Evolutionary conservation across 2,113 vertebrate species (phyloP).

Genomic region (Podilymbus podiceps): DNA sequence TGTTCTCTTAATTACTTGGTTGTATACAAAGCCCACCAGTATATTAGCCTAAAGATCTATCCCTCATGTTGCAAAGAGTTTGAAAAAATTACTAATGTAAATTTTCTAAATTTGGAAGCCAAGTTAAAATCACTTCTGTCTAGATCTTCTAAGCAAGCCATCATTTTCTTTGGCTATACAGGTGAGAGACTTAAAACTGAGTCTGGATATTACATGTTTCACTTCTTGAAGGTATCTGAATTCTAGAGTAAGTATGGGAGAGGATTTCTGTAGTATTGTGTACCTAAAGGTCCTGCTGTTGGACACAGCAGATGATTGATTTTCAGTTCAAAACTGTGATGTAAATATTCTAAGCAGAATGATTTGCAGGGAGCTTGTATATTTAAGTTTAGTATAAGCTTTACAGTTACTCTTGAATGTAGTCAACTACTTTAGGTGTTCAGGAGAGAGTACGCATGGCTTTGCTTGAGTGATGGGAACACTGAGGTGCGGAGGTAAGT

Average conservation of each 20-base stretch:
- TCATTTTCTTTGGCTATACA: background rate
- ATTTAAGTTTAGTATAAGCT: background rate
- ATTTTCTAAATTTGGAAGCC: background rate
- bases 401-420: background rate
- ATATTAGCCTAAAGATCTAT: background rate
- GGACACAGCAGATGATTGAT: background rate
- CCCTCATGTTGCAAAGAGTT: background rate
- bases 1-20: background rate
- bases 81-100: background rate
- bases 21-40: background rate
- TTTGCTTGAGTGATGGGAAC: background rate
- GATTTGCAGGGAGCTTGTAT: background rate
- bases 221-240: background rate
- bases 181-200: background rate
- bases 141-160: background rate
- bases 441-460: accelerated
- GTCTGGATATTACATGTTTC: background rate
- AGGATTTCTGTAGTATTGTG: background rate
- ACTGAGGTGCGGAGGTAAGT: background rate
- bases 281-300: background rate
- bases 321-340: background rate
- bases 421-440: background rate
- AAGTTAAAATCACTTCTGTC: background rate
- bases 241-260: background rate
- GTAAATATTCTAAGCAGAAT: background rate